phyloP scores from a whole-genome alignment of 2,888 invertebrate genomes.

The Cephus nigrinus region DNA sequence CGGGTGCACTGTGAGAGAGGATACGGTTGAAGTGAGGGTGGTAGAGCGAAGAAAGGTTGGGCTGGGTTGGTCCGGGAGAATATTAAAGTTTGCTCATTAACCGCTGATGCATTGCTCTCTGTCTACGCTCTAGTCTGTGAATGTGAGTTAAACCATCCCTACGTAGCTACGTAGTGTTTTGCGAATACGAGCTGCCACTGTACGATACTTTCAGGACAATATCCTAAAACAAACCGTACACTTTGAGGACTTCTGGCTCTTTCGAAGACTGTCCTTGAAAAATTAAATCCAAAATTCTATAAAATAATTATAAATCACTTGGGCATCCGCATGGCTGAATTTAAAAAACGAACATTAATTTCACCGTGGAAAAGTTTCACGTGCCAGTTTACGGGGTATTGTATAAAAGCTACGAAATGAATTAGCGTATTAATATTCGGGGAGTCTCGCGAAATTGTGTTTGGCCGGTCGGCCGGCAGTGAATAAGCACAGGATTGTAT shows the following conservation, averaged over 20 bases:
- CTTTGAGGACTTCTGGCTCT: too few species aligned
- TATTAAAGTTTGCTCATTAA: constrained; percentile 58
- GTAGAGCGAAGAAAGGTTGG: constrained; percentile 10
- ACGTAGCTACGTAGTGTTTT: neutral
- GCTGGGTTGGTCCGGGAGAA: constrained; percentile 40
- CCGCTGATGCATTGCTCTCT: constrained; percentile 51
- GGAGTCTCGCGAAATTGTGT: neutral
- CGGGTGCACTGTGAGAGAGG: neutral
- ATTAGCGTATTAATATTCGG: neutral
- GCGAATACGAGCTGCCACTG: too few species aligned
- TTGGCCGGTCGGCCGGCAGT: neutral
- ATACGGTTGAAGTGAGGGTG: neutral
- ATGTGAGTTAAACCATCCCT: neutral
- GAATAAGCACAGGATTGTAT: neutral
- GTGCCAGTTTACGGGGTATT: neutral
- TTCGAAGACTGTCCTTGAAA: too few species aligned
- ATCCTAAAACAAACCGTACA: too few species aligned
- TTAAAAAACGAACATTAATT: neutral
- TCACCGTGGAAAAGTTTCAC: neutral
- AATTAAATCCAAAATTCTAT: too few species aligned
- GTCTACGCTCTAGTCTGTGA: neutral
- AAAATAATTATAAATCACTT: constrained; percentile 11
- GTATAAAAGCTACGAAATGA: neutral
- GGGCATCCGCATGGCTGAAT: constrained; percentile 27
- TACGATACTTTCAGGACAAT: too few species aligned